phyloP scores from a whole-genome alignment of 2,113 vertebrate species.

The Columba janthina region DNA sequence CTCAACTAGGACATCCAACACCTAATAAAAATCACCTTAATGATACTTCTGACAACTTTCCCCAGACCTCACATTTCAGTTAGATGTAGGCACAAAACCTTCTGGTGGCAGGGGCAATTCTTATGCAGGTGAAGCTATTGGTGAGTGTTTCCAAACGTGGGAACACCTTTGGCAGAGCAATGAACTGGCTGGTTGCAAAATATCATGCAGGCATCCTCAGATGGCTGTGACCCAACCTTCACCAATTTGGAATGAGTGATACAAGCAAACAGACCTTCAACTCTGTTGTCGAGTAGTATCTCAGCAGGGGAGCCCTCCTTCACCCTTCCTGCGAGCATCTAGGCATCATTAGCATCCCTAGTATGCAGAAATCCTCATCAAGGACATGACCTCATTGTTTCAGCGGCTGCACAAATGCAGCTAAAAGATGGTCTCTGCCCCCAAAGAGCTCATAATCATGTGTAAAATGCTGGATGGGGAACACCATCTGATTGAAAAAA shows the following conservation, averaged over 20 bases:
- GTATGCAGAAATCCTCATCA: neutral
- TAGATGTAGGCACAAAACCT: neutral
- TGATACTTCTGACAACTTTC: neutral
- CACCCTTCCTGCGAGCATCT: neutral
- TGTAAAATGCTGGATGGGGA: conserved; percentile 46
- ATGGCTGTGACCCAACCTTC: neutral
- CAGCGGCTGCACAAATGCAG: conserved; percentile 2
- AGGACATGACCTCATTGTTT: conserved; percentile 45
- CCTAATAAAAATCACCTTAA: conserved; percentile 42
- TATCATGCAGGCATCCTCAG: neutral
- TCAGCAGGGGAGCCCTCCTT: neutral
- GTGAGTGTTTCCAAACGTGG: neutral
- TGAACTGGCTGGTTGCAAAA: neutral
- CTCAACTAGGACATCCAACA: conserved; percentile 10
- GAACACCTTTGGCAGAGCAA: neutral
- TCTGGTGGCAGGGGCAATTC: neutral
- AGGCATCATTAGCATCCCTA: conserved; percentile 16
- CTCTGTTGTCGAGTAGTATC: neutral
- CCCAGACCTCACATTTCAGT: neutral
- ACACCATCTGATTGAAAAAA: conserved; percentile 28
- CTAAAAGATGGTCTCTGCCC: conserved; percentile 23
- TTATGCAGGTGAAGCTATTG: neutral
- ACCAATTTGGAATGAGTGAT: neutral
- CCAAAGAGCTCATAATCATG: conserved; percentile 15
- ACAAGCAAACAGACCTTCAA: neutral